Evolutionary conservation across 1,140 invertebrate genomes (phyloP).

Genomic region (Camponotus vicinus): DNA sequence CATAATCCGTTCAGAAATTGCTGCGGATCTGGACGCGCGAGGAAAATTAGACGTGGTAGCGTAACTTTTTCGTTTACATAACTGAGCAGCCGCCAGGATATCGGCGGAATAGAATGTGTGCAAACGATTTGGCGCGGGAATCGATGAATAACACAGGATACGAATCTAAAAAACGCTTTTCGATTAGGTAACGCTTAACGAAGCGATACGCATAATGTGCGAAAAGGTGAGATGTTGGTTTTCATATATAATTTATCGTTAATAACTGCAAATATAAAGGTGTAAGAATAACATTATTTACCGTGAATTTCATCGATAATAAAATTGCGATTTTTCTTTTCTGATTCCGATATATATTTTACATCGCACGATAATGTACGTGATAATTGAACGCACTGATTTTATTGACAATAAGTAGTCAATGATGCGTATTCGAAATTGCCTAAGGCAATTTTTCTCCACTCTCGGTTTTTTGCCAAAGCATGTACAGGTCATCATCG

Average conservation of each 20-base stretch:
- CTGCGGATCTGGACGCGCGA: neutral
- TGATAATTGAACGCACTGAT: conserved; percentile 44
- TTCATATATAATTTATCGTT: conserved; percentile 30
- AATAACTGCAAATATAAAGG: neutral
- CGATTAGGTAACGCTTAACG: conserved; percentile 26
- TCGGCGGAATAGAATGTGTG: conserved; percentile 10
- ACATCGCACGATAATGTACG: neutral
- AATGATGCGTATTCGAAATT: conserved; percentile 9
- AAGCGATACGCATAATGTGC: conserved; percentile 1
- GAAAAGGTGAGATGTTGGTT: conserved; percentile 43
- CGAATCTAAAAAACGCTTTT: conserved; percentile 26
- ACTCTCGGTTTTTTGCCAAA: neutral
- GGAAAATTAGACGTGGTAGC: conserved; percentile 39
- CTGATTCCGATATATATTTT: neutral
- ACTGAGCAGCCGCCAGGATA: conserved; percentile 7
- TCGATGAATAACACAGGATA: conserved; percentile 16
- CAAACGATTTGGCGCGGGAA: conserved; percentile 23
- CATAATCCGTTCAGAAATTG: conserved; percentile 34
- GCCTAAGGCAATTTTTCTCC: conserved; percentile 20
- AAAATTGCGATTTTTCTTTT: conserved; percentile 13
- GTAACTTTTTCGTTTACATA: conserved; percentile 57
- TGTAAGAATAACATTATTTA: conserved; percentile 22
- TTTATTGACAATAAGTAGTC: neutral
- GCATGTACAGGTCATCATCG: neutral
- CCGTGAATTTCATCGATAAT: conserved; percentile 12